Conservation (phyloP, 2,888 invertebrate genomes). For the Synanthedon vespiformis region DNA sequence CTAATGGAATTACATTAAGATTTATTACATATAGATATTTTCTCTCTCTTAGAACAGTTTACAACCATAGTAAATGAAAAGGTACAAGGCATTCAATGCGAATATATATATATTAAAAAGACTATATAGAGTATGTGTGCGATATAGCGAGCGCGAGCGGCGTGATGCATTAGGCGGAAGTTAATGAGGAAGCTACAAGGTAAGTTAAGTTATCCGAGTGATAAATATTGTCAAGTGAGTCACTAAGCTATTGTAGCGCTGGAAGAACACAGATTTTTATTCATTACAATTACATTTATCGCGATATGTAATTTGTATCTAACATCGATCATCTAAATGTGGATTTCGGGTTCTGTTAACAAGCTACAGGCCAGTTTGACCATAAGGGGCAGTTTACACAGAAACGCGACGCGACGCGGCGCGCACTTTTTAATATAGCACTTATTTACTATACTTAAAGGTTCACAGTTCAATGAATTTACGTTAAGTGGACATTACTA, state of each 20-base stretch:
- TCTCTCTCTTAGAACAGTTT: conserved; percentile 60
- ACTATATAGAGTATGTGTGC: background rate
- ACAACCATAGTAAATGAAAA: conserved; percentile 27
- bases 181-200: background rate
- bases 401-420: no score
- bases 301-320: conserved; percentile 52
- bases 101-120: background rate
- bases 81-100: background rate
- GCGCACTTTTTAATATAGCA: no score
- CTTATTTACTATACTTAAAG: no score
- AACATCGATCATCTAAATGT: conserved; percentile 45
- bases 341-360: background rate
- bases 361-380: no score
- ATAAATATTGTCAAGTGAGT: conserved; percentile 15
- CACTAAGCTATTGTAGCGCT: conserved; percentile 44
- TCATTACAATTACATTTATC: conserved; percentile 24
- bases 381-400: no score
- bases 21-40: conserved; percentile 13
- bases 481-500: no score
- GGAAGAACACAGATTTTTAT: conserved; percentile 60
- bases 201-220: background rate
- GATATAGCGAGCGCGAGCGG: background rate
- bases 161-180: background rate
- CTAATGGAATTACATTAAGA: conserved; percentile 22
- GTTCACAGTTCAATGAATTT: no score